Evolutionary conservation across 2,113 vertebrate species (phyloP).

Genomic region (Xenus cinereus): DNA sequence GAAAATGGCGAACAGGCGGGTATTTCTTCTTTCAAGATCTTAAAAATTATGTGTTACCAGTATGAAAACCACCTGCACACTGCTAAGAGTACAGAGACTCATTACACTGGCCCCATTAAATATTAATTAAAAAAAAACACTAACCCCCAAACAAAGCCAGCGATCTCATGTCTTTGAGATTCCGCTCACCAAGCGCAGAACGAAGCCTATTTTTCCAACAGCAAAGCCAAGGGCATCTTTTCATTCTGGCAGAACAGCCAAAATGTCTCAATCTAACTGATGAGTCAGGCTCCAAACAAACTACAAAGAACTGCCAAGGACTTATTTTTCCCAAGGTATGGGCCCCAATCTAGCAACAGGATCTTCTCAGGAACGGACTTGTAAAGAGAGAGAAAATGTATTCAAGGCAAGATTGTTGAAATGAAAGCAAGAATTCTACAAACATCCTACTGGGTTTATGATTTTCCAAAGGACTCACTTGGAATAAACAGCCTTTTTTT

Average conservation of each 20-base stretch:
- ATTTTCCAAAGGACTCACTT: neutral
- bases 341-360: neutral
- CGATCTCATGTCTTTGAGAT: neutral
- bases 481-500: neutral
- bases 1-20: neutral
- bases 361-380: neutral
- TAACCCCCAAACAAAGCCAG: neutral
- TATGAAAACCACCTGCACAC: neutral
- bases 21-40: neutral
- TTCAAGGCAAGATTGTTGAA: neutral
- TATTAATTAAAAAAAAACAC: neutral
- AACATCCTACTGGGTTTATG: neutral
- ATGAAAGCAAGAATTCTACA: neutral
- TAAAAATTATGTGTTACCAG: neutral
- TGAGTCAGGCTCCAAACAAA: conserved; percentile 20
- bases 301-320: neutral
- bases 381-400: neutral
- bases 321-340: neutral
- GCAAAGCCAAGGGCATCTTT: neutral
- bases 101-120: neutral
- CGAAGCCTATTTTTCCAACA: neutral
- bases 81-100: neutral
- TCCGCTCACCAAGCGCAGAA: neutral
- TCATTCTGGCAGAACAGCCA: neutral
- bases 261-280: neutral